Percentiles rank a stretch among this genome's conserved stretches.
Conservation (phyloP, 2,113 vertebrate species). For the Ailurus styani region DNA sequence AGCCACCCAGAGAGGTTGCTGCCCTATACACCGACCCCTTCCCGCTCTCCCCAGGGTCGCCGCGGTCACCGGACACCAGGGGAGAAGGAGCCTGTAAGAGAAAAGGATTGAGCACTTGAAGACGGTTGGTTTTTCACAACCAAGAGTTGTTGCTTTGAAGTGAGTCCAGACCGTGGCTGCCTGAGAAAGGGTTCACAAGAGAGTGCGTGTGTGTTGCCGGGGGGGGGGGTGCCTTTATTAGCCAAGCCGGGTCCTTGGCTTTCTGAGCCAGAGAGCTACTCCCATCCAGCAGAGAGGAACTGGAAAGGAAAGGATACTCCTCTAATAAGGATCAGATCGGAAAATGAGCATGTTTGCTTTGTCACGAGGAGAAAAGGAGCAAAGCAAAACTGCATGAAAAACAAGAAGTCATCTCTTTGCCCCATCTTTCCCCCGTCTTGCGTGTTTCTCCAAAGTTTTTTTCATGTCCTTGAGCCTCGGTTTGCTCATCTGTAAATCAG, state of each 20-base stretch:
- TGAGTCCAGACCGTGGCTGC: neutral
- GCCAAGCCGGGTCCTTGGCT: neutral
- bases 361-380: neutral
- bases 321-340: neutral
- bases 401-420: neutral
- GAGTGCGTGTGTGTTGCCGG: neutral
- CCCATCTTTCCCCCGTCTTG: too few relatives aligned
- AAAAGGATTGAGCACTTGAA: neutral
- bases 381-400: neutral
- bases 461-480: neutral
- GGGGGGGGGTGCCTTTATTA: neutral
- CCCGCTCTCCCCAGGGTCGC: neutral
- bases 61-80: neutral
- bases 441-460: neutral
- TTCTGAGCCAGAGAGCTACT: neutral
- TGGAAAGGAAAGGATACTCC: neutral
- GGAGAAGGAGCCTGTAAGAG: neutral
- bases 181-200: neutral
- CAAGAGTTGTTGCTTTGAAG: neutral
- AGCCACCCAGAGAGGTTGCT: neutral
- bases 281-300: neutral
- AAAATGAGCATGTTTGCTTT: slow-evolving; percentile 3
- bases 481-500: neutral
- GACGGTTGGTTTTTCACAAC: neutral
- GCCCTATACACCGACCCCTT: neutral